phyloP scores from a whole-genome alignment of 2,113 vertebrate genomes.

The Haemorhous mexicanus region DNA sequence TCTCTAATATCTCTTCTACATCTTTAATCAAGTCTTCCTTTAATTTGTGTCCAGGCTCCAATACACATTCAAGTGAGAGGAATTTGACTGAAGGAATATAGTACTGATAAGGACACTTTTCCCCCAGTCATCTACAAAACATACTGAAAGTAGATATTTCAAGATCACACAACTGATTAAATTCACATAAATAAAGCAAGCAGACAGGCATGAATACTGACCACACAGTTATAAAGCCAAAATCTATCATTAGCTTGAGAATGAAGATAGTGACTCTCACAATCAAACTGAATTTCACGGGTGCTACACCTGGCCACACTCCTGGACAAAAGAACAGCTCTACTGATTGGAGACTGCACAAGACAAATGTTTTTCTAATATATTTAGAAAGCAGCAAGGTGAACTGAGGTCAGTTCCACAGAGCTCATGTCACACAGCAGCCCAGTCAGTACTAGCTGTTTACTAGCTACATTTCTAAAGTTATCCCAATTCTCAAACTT shows the following conservation, averaged over 20 bases:
- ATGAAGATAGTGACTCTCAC: neutral
- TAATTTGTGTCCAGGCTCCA: neutral
- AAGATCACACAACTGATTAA: neutral
- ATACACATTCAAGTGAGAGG: neutral
- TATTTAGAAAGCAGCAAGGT: neutral
- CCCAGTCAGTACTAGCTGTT: neutral
- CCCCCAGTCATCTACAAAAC: neutral
- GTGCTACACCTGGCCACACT: neutral
- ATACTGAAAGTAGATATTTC: fast-evolving
- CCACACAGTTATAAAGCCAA: neutral
- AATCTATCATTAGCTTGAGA: neutral
- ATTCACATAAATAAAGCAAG: neutral
- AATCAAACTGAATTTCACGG: neutral
- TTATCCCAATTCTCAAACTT: neutral
- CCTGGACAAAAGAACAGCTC: neutral
- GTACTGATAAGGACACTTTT: neutral
- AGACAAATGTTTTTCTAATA: neutral
- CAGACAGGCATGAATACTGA: fast-evolving
- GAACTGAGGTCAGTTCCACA: neutral
- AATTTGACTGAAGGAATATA: neutral
- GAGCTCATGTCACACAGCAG: neutral
- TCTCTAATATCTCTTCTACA: neutral
- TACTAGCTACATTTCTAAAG: neutral
- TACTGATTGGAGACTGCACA: neutral
- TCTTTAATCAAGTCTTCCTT: neutral